Evolutionary conservation across 35 echinoderm and acorn worm genomes (phyloP).

Genomic region (Anneissia japonica): DNA sequence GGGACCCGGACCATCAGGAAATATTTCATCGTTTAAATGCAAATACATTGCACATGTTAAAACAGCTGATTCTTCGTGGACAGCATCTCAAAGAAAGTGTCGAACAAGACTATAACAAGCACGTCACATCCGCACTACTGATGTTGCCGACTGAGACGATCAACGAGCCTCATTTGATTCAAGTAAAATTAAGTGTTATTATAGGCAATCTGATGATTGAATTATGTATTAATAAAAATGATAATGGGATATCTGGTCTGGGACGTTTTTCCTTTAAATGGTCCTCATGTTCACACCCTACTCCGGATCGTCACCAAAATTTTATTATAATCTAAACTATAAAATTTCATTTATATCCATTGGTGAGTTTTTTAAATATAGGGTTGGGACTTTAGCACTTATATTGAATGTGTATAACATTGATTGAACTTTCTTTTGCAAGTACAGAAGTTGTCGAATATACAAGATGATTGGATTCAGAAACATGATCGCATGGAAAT

Average conservation of each 20-base stretch:
- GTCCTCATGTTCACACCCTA: too few relatives aligned
- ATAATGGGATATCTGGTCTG: too few relatives aligned
- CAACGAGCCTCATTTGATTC: neutral
- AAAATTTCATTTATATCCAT: too few relatives aligned
- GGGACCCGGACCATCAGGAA: neutral
- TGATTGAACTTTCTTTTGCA: neutral
- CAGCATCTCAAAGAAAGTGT: neutral
- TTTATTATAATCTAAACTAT: too few relatives aligned
- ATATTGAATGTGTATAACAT: too few relatives aligned
- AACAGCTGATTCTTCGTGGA: neutral
- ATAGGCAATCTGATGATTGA: too few relatives aligned
- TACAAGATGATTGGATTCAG: neutral
- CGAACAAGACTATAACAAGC: neutral
- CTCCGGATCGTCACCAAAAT: too few relatives aligned
- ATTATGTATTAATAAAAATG: too few relatives aligned
- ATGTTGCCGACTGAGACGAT: neutral
- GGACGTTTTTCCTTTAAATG: too few relatives aligned
- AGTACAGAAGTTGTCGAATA: neutral
- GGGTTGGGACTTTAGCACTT: too few relatives aligned
- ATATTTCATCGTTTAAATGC: neutral
- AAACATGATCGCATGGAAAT: neutral
- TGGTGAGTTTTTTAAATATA: too few relatives aligned
- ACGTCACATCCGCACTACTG: neutral
- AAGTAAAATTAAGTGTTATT: too few relatives aligned
- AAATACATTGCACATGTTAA: neutral